phyloP scores from a whole-genome alignment of 2,113 vertebrate genomes.

The Zosterops pallidus region DNA sequence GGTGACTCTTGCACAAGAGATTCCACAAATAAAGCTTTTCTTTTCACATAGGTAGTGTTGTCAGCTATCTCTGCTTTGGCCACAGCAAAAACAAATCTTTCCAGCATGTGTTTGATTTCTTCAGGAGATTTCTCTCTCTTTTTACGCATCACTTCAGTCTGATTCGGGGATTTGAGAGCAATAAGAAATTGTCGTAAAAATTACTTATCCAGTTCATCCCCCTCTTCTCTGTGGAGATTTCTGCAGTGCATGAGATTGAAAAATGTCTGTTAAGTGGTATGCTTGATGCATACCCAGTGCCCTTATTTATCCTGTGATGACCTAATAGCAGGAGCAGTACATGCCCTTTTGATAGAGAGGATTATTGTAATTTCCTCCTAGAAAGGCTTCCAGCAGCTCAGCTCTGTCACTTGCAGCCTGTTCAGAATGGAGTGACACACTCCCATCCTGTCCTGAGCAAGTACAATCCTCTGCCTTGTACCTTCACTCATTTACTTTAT shows the following conservation, averaged over 20 bases:
- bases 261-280: neutral
- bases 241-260: slow-evolving; percentile 28
- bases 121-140: neutral
- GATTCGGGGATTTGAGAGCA: neutral
- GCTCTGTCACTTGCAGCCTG: slow-evolving; percentile 52
- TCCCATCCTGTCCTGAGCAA: neutral
- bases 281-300: slow-evolving; percentile 11
- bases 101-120: neutral
- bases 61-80: neutral
- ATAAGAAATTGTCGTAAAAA: neutral
- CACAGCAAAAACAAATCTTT: neutral
- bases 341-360: slow-evolving; percentile 50
- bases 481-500: neutral
- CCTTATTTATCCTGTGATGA: slow-evolving; percentile 58
- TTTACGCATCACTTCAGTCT: neutral
- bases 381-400: slow-evolving; percentile 54
- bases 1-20: neutral
- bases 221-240: neutral
- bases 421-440: neutral
- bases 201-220: neutral
- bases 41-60: neutral
- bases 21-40: neutral
- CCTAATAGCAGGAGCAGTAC: slow-evolving; percentile 42
- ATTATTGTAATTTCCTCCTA: slow-evolving; percentile 66
- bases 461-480: neutral